Evolutionary conservation across 1,140 invertebrate genomes (phyloP).

Genomic region (Popillia japonica): DNA sequence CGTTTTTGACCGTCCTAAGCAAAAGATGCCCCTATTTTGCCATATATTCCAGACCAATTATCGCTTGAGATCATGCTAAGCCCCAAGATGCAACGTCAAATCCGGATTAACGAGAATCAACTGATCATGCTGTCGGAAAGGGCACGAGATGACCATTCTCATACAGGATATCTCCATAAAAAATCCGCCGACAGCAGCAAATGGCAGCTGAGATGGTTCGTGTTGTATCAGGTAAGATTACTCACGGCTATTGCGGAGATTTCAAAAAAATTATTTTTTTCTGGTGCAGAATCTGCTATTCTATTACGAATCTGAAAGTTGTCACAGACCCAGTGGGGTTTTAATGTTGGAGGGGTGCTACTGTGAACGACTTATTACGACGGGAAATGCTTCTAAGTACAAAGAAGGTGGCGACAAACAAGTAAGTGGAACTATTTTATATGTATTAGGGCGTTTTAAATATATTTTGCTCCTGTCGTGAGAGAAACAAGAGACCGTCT

Average conservation of each 20-base stretch:
- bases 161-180: slow-evolving; percentile 85
- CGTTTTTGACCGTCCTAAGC: too few relatives aligned
- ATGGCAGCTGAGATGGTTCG: slow-evolving; percentile 91
- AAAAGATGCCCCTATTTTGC: too few relatives aligned
- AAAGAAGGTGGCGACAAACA: slow-evolving; percentile 67
- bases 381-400: slow-evolving; percentile 55
- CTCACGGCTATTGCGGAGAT: neutral
- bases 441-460: too few relatives aligned
- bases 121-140: slow-evolving; percentile 85
- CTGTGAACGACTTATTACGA: slow-evolving; percentile 78
- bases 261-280: neutral
- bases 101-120: slow-evolving; percentile 83
- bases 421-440: too few relatives aligned
- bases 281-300: slow-evolving; percentile 84
- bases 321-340: slow-evolving; percentile 80
- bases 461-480: too few relatives aligned
- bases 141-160: slow-evolving; percentile 79
- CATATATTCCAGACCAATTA: too few relatives aligned
- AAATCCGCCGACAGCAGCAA: slow-evolving; percentile 84
- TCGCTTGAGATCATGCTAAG: slow-evolving; percentile 1
- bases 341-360: slow-evolving; percentile 90
- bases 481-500: too few relatives aligned
- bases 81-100: slow-evolving; percentile 47
- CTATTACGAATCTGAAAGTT: slow-evolving; percentile 87
- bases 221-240: slow-evolving; percentile 84